phyloP scores from a whole-genome alignment of 2,888 invertebrate genomes.

The Hemistola chrysoprasaria region DNA sequence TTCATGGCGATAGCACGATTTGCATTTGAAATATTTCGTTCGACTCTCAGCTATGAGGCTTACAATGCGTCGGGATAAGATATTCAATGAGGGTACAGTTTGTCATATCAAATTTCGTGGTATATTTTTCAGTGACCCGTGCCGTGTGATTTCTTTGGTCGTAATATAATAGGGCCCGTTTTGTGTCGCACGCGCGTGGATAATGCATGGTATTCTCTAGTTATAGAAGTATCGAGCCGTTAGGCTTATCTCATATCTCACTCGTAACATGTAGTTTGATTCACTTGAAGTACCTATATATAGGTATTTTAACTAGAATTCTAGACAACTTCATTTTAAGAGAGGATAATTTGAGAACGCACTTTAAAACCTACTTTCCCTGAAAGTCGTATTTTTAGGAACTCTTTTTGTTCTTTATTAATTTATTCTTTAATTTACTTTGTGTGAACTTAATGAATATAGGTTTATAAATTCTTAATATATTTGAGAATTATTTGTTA shows the following conservation, averaged over 20 bases:
- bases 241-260: constrained; percentile 42
- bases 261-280: constrained; percentile 26
- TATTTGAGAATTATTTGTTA: too few relatives aligned
- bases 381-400: too few relatives aligned
- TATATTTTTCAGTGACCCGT: constrained; percentile 77
- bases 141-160: constrained; percentile 57
- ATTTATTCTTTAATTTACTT: too few relatives aligned
- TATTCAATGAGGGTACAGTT: constrained; percentile 60
- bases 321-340: constrained; percentile 3
- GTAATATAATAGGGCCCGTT: constrained; percentile 65
- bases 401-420: too few relatives aligned
- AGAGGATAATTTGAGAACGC: too few relatives aligned
- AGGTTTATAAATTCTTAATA: too few relatives aligned
- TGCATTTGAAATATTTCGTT: constrained; percentile 81
- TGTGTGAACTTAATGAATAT: too few relatives aligned
- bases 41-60: constrained; percentile 66
- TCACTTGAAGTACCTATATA: constrained; percentile 17
- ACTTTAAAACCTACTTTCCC: too few relatives aligned
- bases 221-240: constrained; percentile 27
- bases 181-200: constrained; percentile 72
- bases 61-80: constrained; percentile 68
- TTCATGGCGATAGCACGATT: constrained; percentile 80
- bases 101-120: constrained; percentile 79
- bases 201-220: constrained; percentile 50
- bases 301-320: constrained; percentile 10